A percentile compares a stretch with the other conserved stretches of the same genome.
Evolutionary conservation across 1,140 invertebrate species (phyloP).

Genomic region (Drosophila kanapiae): DNA sequence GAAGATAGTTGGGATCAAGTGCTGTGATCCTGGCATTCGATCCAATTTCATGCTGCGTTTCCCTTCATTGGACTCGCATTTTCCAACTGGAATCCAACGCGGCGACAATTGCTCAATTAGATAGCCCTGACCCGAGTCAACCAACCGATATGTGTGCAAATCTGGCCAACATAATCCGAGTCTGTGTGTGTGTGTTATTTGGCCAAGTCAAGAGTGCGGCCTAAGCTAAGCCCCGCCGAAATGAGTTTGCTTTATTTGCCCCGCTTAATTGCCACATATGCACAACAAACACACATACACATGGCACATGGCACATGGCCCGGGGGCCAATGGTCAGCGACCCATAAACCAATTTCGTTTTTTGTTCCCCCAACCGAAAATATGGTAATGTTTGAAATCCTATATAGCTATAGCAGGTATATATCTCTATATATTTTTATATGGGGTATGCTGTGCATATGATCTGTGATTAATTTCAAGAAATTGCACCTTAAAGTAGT

Average conservation of each 20-base stretch:
- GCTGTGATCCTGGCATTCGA: background rate
- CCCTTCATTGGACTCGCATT: background rate
- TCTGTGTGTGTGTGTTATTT: background rate
- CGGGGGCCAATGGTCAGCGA: slow-evolving; percentile 48
- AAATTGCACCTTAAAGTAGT: background rate
- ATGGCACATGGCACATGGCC: slow-evolving; percentile 15
- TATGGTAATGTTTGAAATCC: slow-evolving; percentile 12
- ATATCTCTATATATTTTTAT: background rate
- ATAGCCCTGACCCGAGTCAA: slow-evolving; percentile 44
- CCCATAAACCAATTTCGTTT: slow-evolving; percentile 47
- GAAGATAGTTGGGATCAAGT: background rate
- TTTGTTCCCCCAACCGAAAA: slow-evolving; percentile 15
- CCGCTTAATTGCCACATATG: slow-evolving; percentile 51
- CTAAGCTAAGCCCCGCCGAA: slow-evolving; percentile 12
- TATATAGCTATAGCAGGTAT: background rate
- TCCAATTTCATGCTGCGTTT: slow-evolving; percentile 5
- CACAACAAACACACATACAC: slow-evolving; percentile 8
- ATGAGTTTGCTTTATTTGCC: slow-evolving; percentile 31
- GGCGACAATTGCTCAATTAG: slow-evolving; percentile 43
- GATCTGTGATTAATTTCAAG: background rate
- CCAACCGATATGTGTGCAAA: slow-evolving; percentile 42
- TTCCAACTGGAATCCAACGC: slow-evolving; percentile 1
- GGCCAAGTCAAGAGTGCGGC: slow-evolving; percentile 30
- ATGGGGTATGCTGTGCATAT: background rate
- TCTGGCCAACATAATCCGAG: slow-evolving; percentile 31